Evolutionary conservation across 2,797 vertebrate genomes (phyloP).

Genomic region (Bryconaethiops microstoma): DNA sequence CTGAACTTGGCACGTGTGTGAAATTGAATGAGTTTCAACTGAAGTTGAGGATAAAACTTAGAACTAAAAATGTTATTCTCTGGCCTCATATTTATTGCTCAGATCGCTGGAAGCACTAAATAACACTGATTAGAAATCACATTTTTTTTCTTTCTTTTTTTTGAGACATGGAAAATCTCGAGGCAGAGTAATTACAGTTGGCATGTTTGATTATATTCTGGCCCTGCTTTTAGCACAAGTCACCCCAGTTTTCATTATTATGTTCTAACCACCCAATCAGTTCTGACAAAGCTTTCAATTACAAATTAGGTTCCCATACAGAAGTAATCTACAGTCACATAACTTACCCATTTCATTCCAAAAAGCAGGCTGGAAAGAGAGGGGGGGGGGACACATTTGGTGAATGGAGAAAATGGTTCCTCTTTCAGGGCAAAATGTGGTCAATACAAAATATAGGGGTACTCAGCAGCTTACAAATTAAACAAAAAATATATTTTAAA

Average conservation of each 20-base stretch:
- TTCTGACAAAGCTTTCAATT: conserved; percentile 21
- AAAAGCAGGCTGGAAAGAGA: not conserved
- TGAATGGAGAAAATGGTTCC: conserved; percentile 4
- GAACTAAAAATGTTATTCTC: not conserved
- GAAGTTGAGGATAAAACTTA: conserved; percentile 6
- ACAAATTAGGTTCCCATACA: conserved; percentile 5
- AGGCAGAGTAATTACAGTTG: conserved; percentile 41
- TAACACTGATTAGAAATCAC: not conserved
- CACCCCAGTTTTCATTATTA: conserved; percentile 59
- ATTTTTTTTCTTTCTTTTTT: no score
- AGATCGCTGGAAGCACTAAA: not conserved
- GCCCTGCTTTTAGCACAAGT: conserved; percentile 18
- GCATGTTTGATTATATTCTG: conserved; percentile 28
- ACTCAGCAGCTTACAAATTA: conserved; percentile 68
- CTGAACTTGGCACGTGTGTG: conserved; percentile 43
- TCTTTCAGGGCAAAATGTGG: conserved; percentile 65
- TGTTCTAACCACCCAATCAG: conserved; percentile 47
- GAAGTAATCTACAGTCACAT: conserved; percentile 33
- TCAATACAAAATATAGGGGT: conserved; percentile 73
- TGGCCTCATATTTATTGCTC: not conserved
- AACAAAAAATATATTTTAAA: conserved; percentile 64
- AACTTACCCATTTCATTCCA: conserved; percentile 17
- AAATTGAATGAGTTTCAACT: not conserved
- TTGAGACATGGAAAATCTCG: conserved; percentile 14
- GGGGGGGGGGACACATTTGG: not conserved